A percentile compares a stretch with the other conserved stretches of the same genome.
These are phyloP conservation scores for Oophaga sylvatica DNA, from an alignment of 2,797 vertebrate species.

Conservation along the genomic window DNA sequence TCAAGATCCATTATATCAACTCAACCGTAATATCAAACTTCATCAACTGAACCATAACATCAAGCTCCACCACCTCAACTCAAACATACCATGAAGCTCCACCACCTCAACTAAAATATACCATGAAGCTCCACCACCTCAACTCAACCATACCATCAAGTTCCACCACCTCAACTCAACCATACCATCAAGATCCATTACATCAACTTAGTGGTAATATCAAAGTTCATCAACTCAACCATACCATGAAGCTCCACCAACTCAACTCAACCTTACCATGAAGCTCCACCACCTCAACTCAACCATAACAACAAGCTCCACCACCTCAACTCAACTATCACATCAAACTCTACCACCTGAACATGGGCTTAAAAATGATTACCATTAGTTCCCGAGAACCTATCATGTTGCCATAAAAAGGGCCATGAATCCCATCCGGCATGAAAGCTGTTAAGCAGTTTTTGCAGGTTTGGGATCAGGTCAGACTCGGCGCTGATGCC, in stretches of 20 bases:
- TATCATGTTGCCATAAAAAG: neutral
- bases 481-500: neutral
- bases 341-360: neutral
- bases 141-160: neutral
- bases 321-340: neutral
- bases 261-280: neutral
- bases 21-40: neutral
- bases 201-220: neutral
- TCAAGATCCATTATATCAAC: neutral
- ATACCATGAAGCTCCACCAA: neutral
- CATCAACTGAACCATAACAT: neutral
- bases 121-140: neutral
- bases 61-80: neutral
- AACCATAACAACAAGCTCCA: neutral
- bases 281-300: neutral
- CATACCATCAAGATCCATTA: no score
- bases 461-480: neutral
- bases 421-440: neutral
- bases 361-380: neutral
- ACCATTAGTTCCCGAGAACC: neutral
- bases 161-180: neutral
- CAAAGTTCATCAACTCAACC: neutral
- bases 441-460: slow-evolving; percentile 5
- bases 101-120: neutral
- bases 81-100: neutral